Evolutionary conservation across 1,140 invertebrate species (phyloP), one percentile per base, ranked within the genome.

Genomic region (Zaprionus taronus): DNA sequence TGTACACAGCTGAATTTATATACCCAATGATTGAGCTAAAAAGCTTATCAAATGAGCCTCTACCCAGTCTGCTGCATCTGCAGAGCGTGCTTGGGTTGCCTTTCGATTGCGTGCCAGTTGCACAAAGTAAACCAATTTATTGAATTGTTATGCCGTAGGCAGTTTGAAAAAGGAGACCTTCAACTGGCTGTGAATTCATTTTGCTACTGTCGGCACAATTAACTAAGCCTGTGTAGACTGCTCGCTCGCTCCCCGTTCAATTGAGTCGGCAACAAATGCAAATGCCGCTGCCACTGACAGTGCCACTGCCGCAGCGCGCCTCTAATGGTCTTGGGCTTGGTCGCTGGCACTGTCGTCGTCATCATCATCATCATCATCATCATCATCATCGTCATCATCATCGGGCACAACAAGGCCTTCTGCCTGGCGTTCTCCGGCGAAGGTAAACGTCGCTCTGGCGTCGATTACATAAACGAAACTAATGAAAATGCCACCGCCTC

Each of bases 241-340:
- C 3, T 34, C 31, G 31, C 31, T 20, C 38, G 72, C 67, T 69
- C 34, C 12, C 38, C 63, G 69, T 87, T 83, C 80, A 78, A 89
- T 89, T 89, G 83, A 74, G 71, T 81, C 60, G 63, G 56, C 80
- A 56, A 51, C 61, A 64, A 12, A 87, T 86, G 84, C 65, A 89
- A 89, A 83, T 87, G 84, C 77, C 80, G 77, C 55, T 80, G 73
- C 44, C 51, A 64, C 71, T 64, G 26, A 12, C 22, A 67, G 71
- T 64, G 53, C 12, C 11, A 7, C 14, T 5, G 24, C 51, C 22
- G 26, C n/a, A 49, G 17, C 28, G 57, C 34, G 68, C 61, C 62
- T 72, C 77, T 89, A 89, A 87, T 83, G 87, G 77, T 61, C 73
- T 80, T 89, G 83, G 83, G 71, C 70, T 83, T 80, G 70, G 69